A percentile compares a stretch with the other conserved stretches of the same genome.
These are phyloP conservation scores for Dinoponera quadriceps DNA, from an alignment of 1,140 invertebrate genomes.

Conservation along the genomic window DNA sequence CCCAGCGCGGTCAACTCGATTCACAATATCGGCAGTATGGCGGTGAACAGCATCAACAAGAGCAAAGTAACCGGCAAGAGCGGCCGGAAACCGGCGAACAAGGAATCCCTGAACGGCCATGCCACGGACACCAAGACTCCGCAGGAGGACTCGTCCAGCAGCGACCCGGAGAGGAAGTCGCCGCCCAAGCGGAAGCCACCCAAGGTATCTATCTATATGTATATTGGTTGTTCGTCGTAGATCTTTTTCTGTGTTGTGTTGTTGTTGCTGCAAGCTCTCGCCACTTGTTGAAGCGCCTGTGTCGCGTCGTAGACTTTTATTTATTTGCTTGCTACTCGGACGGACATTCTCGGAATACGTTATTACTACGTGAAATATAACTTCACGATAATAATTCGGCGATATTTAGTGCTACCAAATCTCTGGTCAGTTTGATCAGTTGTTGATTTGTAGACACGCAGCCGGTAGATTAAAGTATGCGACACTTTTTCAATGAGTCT, in stretches of 20 bases:
- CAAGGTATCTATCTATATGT: slow-evolving; percentile 87
- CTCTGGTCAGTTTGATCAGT: too few relatives aligned
- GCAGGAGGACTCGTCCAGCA: slow-evolving; percentile 91
- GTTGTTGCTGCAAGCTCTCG: not conserved
- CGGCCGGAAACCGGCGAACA: slow-evolving; percentile 80
- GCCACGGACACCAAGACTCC: slow-evolving; percentile 85
- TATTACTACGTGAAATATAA: too few relatives aligned
- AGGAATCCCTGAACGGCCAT: slow-evolving; percentile 87
- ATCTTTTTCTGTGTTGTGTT: not conserved
- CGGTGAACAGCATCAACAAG: slow-evolving; percentile 90
- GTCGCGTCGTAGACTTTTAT: slow-evolving; percentile 8
- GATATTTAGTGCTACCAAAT: too few relatives aligned
- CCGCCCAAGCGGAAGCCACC: slow-evolving; percentile 91
- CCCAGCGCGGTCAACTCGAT: slow-evolving; percentile 86
- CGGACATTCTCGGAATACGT: too few relatives aligned
- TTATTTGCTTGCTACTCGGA: not conserved
- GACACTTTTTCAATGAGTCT: too few relatives aligned
- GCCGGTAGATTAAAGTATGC: too few relatives aligned
- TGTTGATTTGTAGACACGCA: too few relatives aligned
- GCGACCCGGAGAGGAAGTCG: slow-evolving; percentile 89
- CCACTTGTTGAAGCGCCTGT: slow-evolving; percentile 29
- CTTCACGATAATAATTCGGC: too few relatives aligned
- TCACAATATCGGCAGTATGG: slow-evolving; percentile 89
- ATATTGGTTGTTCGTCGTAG: slow-evolving; percentile 64
- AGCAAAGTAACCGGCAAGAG: slow-evolving; percentile 85